A percentile compares a stretch with the other conserved stretches of the same genome.
Evolutionary conservation across 2,797 vertebrate genomes (phyloP).

Genomic region (Cheirogaleus major): DNA sequence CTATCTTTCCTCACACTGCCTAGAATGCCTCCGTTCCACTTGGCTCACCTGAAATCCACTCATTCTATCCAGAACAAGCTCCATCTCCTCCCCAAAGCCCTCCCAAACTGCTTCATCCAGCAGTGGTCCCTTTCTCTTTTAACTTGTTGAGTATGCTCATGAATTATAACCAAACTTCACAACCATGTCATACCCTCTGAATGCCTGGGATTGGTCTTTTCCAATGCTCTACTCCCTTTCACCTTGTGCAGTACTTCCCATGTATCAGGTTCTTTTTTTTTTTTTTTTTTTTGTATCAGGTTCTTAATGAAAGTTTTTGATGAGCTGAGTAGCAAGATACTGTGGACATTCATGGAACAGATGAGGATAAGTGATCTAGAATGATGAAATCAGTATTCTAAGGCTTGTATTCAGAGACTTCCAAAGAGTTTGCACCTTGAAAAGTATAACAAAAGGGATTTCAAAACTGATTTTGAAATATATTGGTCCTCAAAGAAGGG

Average conservation of each 20-base stretch:
- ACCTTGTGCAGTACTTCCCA: neutral
- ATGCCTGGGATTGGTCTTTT: neutral
- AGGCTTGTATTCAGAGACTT: neutral
- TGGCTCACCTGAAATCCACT: neutral
- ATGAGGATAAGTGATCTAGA: neutral
- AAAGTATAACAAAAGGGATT: neutral
- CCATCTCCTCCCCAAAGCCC: neutral
- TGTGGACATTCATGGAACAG: neutral
- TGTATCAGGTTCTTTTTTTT: neutral
- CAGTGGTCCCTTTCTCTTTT: neutral
- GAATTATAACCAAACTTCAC: neutral
- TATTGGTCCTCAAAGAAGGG: neutral
- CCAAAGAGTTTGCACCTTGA: neutral
- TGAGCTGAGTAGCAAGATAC: neutral
- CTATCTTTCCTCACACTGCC: neutral
- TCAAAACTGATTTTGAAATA: slow-evolving; percentile 39
- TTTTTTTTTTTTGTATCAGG: too few relatives aligned
- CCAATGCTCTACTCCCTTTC: neutral
- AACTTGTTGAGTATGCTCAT: neutral
- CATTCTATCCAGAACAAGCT: neutral
- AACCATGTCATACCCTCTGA: neutral
- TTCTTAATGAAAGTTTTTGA: neutral
- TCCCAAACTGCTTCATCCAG: neutral
- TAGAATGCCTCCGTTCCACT: neutral
- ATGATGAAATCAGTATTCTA: neutral